A percentile compares a stretch with the other conserved stretches of the same genome.
Evolutionary conservation across 2,113 vertebrate genomes (phyloP).

Genomic region (Oreochromis tanganicae): DNA sequence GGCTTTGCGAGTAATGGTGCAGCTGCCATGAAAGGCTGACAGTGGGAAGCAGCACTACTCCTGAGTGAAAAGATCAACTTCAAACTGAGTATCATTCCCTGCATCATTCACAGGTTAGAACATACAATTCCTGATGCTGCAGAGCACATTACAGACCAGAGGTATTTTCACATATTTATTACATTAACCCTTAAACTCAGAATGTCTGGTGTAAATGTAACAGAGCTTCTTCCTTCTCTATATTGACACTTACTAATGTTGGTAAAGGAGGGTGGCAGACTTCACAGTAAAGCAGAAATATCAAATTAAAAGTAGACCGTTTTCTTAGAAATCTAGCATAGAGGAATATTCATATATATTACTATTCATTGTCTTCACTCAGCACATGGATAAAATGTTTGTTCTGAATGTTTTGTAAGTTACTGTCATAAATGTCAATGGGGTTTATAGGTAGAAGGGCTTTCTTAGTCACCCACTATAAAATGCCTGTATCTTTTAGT

Average conservation of each 20-base stretch:
- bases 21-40: background rate
- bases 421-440: background rate
- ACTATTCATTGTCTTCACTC: background rate
- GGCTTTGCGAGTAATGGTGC: background rate
- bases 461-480: background rate
- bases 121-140: background rate
- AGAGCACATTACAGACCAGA: background rate
- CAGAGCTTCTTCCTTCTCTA: background rate
- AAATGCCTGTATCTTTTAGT: background rate
- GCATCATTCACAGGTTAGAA: background rate
- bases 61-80: background rate
- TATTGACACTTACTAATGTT: background rate
- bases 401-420: background rate
- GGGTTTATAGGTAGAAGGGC: background rate
- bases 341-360: background rate
- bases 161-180: background rate
- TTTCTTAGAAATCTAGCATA: background rate
- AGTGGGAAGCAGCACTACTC: background rate
- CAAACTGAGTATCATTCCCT: background rate
- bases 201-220: background rate
- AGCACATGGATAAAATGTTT: background rate
- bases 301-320: background rate
- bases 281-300: background rate
- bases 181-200: background rate
- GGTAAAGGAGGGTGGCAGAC: background rate